Evolutionary conservation across 2,888 invertebrate genomes (phyloP), one percentile per base, ranked within the genome.

Genomic region (Eilema depressum): DNA sequence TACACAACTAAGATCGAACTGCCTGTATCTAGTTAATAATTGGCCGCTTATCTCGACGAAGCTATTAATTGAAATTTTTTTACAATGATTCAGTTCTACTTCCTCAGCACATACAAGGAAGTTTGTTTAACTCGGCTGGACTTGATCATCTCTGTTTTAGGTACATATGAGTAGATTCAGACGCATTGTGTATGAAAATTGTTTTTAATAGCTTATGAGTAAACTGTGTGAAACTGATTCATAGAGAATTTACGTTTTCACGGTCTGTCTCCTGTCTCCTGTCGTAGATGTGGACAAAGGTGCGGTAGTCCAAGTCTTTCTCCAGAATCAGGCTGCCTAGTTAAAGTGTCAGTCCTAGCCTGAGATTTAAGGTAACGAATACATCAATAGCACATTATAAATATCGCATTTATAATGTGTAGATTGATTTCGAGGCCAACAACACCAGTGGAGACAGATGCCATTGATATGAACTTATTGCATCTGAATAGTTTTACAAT

Each of bases 1-100:
- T 59, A 33, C 66, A 60, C 59, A 37, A 63, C 37, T 63, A 65
- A 66, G 59, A 73, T 75, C n/a, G 73, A 77, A 82, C 86, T 76
- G 84, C 85, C 78, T 85, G 66, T 68, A 72, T 84, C 86, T 83
- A 77, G 87, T 85, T 84, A 63, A 82, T 86, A 85, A 85, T 85
- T 84, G 80, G 70, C 67, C 68, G 73, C 74, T 85, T 82, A 81
- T 82, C 81, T 83, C 66, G 69, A 64, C 67, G 61, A 10, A 57
- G 73, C 74, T 66, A 79, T 81, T 81, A 78, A 80, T 78, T 78
- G 77, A 78, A 70, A 69, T 71, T 79, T 85, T 83, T 76, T 83
- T 76, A 83, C 69, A 83, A 78, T 77, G 75, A 76, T 66, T 69
- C 66, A 66, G 80, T 75, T 71, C 80, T 65, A 83, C 82, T 85